These are phyloP conservation scores for Reinhardtius hippoglossoides DNA, from an alignment of 2,113 vertebrate genomes.

Conservation along the genomic window DNA sequence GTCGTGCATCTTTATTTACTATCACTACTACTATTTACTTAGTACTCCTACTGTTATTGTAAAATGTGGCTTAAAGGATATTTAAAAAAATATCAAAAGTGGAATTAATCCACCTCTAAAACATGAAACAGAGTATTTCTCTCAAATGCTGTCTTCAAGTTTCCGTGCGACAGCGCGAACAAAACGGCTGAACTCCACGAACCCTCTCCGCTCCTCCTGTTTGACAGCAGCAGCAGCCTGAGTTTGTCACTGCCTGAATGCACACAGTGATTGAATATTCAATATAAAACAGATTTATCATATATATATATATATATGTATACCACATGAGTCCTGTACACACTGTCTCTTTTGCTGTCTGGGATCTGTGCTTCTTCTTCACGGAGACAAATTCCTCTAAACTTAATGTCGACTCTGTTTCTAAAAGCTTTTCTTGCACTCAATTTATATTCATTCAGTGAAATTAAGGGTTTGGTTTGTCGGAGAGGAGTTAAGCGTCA, in stretches of 20 bases:
- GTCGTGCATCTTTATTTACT: no score
- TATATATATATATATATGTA: slow-evolving; percentile 14
- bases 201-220: neutral
- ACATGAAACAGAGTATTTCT: neutral
- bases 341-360: neutral
- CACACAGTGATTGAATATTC: slow-evolving; percentile 46
- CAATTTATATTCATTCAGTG: slow-evolving; percentile 60
- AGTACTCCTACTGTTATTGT: neutral
- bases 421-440: slow-evolving; percentile 46
- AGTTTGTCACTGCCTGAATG: slow-evolving; percentile 26
- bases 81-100: neutral
- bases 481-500: slow-evolving; percentile 53
- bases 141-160: neutral
- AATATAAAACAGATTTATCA: slow-evolving; percentile 23
- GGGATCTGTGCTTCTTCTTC: neutral
- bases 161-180: neutral
- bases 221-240: neutral
- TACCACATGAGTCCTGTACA: neutral
- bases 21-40: no score
- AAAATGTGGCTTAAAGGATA: neutral
- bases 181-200: slow-evolving; percentile 6
- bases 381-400: slow-evolving; percentile 32
- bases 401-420: slow-evolving; percentile 36
- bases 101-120: neutral
- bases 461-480: slow-evolving; percentile 54